phyloP scores from a whole-genome alignment of 2,113 vertebrate genomes.

The Misgurnus anguillicaudatus region DNA sequence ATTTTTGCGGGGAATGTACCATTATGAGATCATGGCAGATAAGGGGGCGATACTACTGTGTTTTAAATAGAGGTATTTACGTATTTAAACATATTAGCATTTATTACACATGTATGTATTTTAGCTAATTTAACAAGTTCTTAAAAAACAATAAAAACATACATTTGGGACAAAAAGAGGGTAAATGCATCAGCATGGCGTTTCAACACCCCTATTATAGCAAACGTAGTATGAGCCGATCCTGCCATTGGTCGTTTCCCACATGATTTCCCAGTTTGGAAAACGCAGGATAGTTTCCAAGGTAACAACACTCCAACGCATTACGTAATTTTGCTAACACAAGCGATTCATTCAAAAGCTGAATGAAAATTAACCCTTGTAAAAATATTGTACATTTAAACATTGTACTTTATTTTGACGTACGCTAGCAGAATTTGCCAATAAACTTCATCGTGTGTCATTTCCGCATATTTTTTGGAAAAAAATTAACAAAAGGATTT shows the following conservation, averaged over 20 bases:
- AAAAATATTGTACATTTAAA: too few species aligned
- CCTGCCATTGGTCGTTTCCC: slow-evolving; percentile 55
- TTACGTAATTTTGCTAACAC: neutral
- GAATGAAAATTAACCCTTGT: too few species aligned
- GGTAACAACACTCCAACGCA: slow-evolving; percentile 20
- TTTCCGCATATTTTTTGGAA: neutral
- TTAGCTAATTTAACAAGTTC: neutral
- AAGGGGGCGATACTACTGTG: neutral
- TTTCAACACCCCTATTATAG: slow-evolving; percentile 34
- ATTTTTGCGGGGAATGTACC: slow-evolving; percentile 53
- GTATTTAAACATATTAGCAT: neutral
- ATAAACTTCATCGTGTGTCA: too few species aligned
- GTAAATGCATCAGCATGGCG: neutral
- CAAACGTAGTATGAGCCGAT: slow-evolving; percentile 48
- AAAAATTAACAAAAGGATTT: too few species aligned
- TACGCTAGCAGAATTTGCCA: too few species aligned
- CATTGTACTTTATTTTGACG: too few species aligned
- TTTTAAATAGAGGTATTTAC: neutral
- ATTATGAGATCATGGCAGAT: neutral
- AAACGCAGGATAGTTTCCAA: slow-evolving; percentile 53
- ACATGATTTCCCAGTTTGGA: slow-evolving; percentile 41
- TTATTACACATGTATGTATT: neutral
- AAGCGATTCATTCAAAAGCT: too few species aligned
- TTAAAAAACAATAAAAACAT: neutral
- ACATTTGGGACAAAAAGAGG: neutral